These are phyloP conservation scores for Oncopeltus fasciatus DNA, from an alignment of 1,140 invertebrate species.

Conservation along the genomic window DNA sequence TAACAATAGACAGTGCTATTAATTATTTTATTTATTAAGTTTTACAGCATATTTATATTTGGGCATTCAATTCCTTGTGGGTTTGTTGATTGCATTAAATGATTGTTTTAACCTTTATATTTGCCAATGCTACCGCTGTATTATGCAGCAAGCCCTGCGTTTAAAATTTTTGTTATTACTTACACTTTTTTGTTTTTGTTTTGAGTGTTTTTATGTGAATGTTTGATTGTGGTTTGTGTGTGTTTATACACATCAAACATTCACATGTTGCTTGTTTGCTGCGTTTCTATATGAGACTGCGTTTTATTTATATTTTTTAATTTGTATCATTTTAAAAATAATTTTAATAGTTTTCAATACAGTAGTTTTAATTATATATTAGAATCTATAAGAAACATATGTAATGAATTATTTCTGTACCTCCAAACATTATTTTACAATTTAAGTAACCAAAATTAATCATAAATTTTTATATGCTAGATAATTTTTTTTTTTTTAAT, in stretches of 20 bases:
- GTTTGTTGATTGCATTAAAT: slow-evolving; percentile 9
- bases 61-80: neutral
- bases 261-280: slow-evolving; percentile 11
- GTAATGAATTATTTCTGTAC: no score
- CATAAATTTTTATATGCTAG: no score
- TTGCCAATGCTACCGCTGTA: slow-evolving; percentile 14
- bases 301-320: neutral
- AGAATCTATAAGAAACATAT: no score
- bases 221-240: slow-evolving; percentile 2
- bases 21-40: no score
- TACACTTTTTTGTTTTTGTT: neutral
- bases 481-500: no score
- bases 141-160: slow-evolving; percentile 8
- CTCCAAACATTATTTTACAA: no score
- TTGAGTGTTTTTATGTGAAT: neutral
- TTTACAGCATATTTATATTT: neutral
- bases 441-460: no score
- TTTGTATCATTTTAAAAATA: neutral
- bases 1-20: neutral
- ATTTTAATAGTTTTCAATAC: neutral
- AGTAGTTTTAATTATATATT: no score
- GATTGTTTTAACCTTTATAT: neutral
- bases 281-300: slow-evolving; percentile 9
- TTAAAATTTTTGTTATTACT: neutral
- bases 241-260: slow-evolving; percentile 1